A percentile compares a stretch with the other conserved stretches of the same genome.
These are phyloP conservation scores for Lochmaea capreae DNA, from an alignment of 2,888 invertebrate species.

Conservation along the genomic window DNA sequence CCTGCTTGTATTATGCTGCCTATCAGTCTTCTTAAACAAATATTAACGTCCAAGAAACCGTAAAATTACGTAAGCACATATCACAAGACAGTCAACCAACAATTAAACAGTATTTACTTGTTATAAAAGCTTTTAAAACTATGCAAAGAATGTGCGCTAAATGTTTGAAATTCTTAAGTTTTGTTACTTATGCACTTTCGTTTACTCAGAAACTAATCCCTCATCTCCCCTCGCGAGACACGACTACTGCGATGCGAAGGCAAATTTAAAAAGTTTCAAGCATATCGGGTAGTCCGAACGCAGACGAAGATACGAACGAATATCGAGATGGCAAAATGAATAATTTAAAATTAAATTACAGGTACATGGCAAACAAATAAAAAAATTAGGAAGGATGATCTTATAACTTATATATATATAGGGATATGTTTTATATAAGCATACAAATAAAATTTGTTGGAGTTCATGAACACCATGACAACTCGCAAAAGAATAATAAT, in stretches of 20 bases:
- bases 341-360: neutral
- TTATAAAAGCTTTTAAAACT: slow-evolving; percentile 22
- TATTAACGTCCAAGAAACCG: slow-evolving; percentile 15
- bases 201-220: slow-evolving; percentile 4
- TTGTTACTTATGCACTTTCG: slow-evolving; percentile 9
- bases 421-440: no score
- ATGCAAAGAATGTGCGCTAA: neutral
- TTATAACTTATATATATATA: neutral
- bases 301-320: slow-evolving; percentile 5
- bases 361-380: neutral
- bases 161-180: slow-evolving; percentile 20
- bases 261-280: slow-evolving; percentile 5
- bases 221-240: slow-evolving; percentile 3
- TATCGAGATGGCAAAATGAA: neutral
- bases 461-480: no score
- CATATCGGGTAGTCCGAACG: neutral
- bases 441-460: no score
- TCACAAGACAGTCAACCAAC: slow-evolving; percentile 23
- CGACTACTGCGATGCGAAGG: slow-evolving; percentile 19
- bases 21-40: slow-evolving; percentile 19
- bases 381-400: neutral
- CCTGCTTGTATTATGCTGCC: slow-evolving; percentile 13
- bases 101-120: slow-evolving; percentile 13
- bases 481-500: no score
- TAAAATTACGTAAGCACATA: slow-evolving; percentile 25